These are phyloP conservation scores for Telmatochromis bifrenatus DNA, from an alignment of 2,113 vertebrate species.

Conservation along the genomic window DNA sequence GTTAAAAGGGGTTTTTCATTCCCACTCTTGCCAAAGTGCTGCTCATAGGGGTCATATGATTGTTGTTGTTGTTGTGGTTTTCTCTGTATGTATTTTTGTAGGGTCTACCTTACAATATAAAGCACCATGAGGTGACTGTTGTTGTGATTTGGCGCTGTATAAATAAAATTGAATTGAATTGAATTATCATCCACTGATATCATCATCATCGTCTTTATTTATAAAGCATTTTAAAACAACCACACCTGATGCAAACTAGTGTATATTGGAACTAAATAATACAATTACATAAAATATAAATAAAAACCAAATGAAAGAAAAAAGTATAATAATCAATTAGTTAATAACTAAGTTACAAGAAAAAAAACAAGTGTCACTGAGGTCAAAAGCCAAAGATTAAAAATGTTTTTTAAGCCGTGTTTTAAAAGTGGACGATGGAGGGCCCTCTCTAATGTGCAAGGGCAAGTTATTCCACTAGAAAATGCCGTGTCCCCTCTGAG, in stretches of 20 bases:
- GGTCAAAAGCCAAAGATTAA: not conserved
- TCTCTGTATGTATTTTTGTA: not conserved
- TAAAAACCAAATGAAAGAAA: not conserved
- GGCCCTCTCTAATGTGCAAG: not conserved
- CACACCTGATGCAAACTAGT: not conserved
- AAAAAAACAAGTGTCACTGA: not conserved
- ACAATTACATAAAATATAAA: not conserved
- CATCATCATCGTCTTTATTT: not conserved
- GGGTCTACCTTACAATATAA: not conserved
- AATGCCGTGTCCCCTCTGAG: not conserved
- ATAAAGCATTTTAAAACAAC: not conserved
- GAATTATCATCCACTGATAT: not conserved
- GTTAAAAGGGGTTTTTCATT: not conserved
- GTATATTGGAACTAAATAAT: not conserved
- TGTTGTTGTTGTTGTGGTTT: not conserved
- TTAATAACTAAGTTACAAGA: not conserved
- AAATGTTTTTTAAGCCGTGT: rapidly evolving
- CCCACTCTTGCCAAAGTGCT: not conserved
- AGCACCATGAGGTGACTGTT: not conserved
- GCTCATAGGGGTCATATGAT: not conserved
- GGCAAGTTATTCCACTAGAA: not conserved
- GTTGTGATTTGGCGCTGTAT: not conserved
- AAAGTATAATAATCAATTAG: not conserved
- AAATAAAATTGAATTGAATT: not conserved
- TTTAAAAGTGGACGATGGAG: not conserved